Evolutionary conservation across 2,888 invertebrate genomes (phyloP).

Genomic region (Melanchra persicariae): DNA sequence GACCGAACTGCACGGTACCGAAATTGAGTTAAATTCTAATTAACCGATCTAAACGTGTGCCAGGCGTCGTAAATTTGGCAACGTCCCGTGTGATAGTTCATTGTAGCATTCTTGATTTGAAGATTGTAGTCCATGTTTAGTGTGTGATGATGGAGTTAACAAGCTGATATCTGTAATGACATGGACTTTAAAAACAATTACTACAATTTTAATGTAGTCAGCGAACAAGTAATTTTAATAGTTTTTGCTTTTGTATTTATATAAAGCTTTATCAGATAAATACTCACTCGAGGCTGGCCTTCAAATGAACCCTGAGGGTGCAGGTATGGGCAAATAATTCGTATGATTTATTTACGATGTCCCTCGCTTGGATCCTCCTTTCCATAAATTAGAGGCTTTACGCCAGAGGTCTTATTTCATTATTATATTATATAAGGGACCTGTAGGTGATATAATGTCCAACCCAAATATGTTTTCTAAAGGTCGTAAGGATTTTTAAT

Average conservation of each 20-base stretch:
- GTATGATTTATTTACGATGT: conserved; percentile 73
- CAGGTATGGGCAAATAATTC: conserved; percentile 68
- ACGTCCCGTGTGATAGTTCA: conserved; percentile 7
- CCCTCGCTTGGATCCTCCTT: conserved; percentile 65
- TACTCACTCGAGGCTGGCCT: conserved; percentile 50
- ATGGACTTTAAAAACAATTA: neutral
- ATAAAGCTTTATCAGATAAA: conserved; percentile 26
- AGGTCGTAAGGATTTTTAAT: conserved; percentile 39
- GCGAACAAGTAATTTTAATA: neutral
- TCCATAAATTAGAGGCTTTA: conserved; percentile 74
- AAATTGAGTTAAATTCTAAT: conserved; percentile 32
- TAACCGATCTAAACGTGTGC: conserved; percentile 17
- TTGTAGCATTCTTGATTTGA: conserved; percentile 1
- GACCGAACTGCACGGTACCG: neutral
- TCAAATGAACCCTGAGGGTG: conserved; percentile 65
- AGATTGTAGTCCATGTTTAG: conserved; percentile 11
- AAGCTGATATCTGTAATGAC: too few species aligned
- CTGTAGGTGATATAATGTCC: conserved; percentile 45
- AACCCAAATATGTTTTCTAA: conserved; percentile 46
- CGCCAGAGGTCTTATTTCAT: conserved; percentile 70
- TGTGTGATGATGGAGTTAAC: conserved; percentile 3
- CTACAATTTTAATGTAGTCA: neutral
- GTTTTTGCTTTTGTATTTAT: conserved; percentile 15
- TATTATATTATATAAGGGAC: conserved; percentile 67
- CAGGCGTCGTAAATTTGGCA: conserved; percentile 16